These are phyloP conservation scores for Cistogaster globosa DNA, from an alignment of 2,888 invertebrate genomes.

Conservation along the genomic window DNA sequence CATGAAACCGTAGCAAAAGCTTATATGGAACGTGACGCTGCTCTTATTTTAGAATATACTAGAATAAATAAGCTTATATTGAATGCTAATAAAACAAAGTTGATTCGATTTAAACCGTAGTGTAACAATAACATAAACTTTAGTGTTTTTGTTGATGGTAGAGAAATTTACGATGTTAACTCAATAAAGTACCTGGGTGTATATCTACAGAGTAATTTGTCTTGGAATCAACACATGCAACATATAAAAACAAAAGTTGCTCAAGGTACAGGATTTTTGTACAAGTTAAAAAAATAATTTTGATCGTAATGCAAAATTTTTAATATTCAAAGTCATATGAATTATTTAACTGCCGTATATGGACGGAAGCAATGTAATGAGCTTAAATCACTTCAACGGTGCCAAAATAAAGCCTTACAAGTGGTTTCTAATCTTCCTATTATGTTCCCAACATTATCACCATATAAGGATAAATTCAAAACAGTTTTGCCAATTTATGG, in stretches of 20 bases:
- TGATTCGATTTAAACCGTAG: neutral
- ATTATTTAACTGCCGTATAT: neutral
- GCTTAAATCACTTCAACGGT: too few relatives aligned
- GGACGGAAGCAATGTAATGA: neutral
- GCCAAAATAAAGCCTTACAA: neutral
- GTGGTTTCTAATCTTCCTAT: too few relatives aligned
- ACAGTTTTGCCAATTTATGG: too few relatives aligned
- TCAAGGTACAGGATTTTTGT: neutral
- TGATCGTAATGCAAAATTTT: neutral
- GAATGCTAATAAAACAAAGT: neutral
- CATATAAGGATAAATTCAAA: too few relatives aligned
- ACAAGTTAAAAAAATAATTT: neutral
- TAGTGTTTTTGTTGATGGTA: neutral
- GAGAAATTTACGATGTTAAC: neutral
- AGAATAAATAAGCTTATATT: neutral
- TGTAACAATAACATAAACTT: neutral
- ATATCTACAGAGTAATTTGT: neutral
- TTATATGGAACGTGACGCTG: neutral
- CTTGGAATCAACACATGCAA: neutral
- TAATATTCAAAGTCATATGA: neutral
- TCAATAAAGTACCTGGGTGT: neutral
- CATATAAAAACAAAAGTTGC: neutral
- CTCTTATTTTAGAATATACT: neutral
- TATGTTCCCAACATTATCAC: too few relatives aligned
- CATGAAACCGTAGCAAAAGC: neutral